Conservation (phyloP, 2,888 invertebrate genomes). For the Eledone cirrhosa region DNA sequence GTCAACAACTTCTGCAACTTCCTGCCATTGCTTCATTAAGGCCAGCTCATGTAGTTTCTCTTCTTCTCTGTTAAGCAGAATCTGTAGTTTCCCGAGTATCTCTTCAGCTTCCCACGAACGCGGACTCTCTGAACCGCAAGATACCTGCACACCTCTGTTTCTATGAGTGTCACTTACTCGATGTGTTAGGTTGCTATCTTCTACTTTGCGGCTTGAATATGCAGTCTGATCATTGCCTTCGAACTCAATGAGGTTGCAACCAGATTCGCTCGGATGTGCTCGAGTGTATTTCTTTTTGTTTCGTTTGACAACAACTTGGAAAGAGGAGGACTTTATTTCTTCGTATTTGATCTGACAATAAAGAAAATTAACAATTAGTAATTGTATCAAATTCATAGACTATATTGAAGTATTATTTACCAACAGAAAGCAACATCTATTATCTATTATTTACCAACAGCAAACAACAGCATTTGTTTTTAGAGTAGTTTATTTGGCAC, state of each 20-base stretch:
- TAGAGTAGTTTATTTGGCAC: no score
- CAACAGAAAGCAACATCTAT: no score
- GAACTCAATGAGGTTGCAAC: slow-evolving; percentile 53
- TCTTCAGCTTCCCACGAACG: slow-evolving; percentile 45
- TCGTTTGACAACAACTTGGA: slow-evolving; percentile 17
- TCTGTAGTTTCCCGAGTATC: slow-evolving; percentile 49
- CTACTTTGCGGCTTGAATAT: not conserved
- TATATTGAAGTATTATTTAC: no score
- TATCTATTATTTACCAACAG: no score
- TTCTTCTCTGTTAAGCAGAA: slow-evolving; percentile 50
- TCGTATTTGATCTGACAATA: slow-evolving; percentile 11
- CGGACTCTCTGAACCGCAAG: not conserved
- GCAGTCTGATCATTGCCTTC: slow-evolving; percentile 46
- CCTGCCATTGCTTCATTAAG: slow-evolving; percentile 56
- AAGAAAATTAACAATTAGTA: not conserved
- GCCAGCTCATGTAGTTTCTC: slow-evolving; percentile 47
- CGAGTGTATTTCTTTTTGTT: not conserved
- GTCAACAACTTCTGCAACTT: slow-evolving; percentile 69
- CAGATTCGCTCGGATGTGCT: slow-evolving; percentile 48
- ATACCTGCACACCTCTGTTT: not conserved
- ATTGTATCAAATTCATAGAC: no score
- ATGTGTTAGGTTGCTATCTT: not conserved
- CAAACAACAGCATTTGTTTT: no score
- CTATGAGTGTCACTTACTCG: not conserved
- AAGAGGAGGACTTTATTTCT: slow-evolving; percentile 3